Conservation (phyloP, 2,888 invertebrate species). For the Hermaeophaga mercurialis region DNA sequence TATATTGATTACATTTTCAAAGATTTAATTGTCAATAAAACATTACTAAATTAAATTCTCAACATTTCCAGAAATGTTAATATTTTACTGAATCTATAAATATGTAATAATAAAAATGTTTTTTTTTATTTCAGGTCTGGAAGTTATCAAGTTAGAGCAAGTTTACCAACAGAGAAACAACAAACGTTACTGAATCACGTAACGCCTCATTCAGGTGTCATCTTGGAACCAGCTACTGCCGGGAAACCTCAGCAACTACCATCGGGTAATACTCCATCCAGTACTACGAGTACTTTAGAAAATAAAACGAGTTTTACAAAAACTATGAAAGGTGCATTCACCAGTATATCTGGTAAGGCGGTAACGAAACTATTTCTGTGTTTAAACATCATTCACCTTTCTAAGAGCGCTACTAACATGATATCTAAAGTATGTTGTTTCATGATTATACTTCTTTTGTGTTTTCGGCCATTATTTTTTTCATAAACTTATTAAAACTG, state of each 20-base stretch:
- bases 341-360: constrained; percentile 47
- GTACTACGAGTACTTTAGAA: constrained; percentile 40
- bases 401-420: too few relatives aligned
- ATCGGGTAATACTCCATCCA: constrained; percentile 34
- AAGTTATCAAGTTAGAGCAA: constrained; percentile 63
- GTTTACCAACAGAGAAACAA: constrained; percentile 60
- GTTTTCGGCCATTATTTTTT: too few relatives aligned
- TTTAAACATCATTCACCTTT: not conserved
- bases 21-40: too few relatives aligned
- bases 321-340: constrained; percentile 62
- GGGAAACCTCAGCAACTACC: constrained; percentile 49
- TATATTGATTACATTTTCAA: too few relatives aligned
- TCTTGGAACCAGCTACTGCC: constrained; percentile 57
- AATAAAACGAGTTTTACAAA: constrained; percentile 58
- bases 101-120: too few relatives aligned
- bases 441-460: too few relatives aligned
- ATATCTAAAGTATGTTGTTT: too few relatives aligned
- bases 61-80: too few relatives aligned
- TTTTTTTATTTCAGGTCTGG: constrained; percentile 61
- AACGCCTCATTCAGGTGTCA: constrained; percentile 53
- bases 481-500: too few relatives aligned
- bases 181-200: constrained; percentile 55
- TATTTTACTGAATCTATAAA: too few relatives aligned
- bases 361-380: constrained; percentile 1
- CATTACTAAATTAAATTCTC: too few relatives aligned